These are phyloP conservation scores for Diachrysia chrysitis DNA, from an alignment of 2,888 invertebrate genomes.

Conservation along the genomic window DNA sequence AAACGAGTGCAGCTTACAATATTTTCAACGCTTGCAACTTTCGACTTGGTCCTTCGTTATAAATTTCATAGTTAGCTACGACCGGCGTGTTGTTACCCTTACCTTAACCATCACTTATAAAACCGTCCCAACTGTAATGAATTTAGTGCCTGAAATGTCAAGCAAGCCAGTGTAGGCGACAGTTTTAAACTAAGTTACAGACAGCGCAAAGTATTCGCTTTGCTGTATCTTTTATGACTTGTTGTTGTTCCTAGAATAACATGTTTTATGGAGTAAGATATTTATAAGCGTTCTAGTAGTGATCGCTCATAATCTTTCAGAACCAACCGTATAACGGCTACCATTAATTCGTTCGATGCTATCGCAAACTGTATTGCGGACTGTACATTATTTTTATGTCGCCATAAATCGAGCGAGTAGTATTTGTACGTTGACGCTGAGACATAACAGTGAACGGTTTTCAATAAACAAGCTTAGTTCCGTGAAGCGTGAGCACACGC, in stretches of 20 bases:
- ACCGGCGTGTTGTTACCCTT: conserved; percentile 59
- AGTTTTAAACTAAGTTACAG: conserved; percentile 65
- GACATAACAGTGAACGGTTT: conserved; percentile 68
- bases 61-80: conserved; percentile 81
- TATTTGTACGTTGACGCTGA: conserved; percentile 60
- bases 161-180: conserved; percentile 58
- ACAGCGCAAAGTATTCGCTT: conserved; percentile 35
- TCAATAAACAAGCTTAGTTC: conserved; percentile 78
- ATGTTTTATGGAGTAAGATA: conserved; percentile 1
- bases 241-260: conserved; percentile 16
- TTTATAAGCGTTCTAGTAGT: background rate
- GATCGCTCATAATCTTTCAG: conserved; percentile 33
- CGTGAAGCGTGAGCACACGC: conserved; percentile 73
- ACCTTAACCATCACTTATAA: conserved; percentile 62
- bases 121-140: conserved; percentile 66
- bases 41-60: conserved; percentile 81
- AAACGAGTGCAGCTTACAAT: conserved; percentile 88
- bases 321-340: conserved; percentile 21
- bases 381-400: conserved; percentile 62
- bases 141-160: conserved; percentile 69
- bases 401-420: conserved; percentile 62
- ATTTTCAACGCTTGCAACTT: conserved; percentile 86
- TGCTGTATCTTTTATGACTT: conserved; percentile 48
- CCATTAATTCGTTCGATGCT: conserved; percentile 44
- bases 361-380: conserved; percentile 51